Evolutionary conservation across 2,113 vertebrate species (phyloP).

Genomic region (Nematolebias whitei): DNA sequence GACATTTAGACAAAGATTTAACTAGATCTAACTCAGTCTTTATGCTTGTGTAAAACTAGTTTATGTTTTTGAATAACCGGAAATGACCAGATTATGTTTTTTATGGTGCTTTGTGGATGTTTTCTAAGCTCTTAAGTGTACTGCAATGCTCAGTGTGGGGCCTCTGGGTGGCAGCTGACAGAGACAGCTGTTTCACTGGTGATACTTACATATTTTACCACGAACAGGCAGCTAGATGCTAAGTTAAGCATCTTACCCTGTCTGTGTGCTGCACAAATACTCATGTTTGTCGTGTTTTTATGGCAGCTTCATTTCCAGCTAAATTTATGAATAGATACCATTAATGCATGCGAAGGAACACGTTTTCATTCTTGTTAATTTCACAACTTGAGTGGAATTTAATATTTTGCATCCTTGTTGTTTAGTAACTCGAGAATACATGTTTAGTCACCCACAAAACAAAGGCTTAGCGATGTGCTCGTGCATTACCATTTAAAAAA

Average conservation of each 20-base stretch:
- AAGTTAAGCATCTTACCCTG: conserved; percentile 49
- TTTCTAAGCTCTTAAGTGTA: conserved; percentile 17
- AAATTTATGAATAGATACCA: not conserved
- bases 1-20: not conserved
- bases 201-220: conserved; percentile 28
- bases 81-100: not conserved
- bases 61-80: not conserved
- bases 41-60: not conserved
- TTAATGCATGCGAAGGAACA: not conserved
- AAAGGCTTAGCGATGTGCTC: too few species aligned
- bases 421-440: too few species aligned
- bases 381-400: too few species aligned
- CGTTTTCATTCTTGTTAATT: too few species aligned
- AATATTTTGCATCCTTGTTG: too few species aligned
- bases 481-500: too few species aligned
- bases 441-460: too few species aligned
- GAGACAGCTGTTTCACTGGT: conserved; percentile 64
- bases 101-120: not conserved
- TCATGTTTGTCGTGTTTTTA: conserved; percentile 73
- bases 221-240: conserved; percentile 23
- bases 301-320: conserved; percentile 68
- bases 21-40: too few species aligned
- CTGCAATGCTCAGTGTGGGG: conserved; percentile 54
- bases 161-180: conserved; percentile 62
- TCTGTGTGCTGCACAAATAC: conserved; percentile 42